Conservation (phyloP, 53 echinoderm and acorn worm species). For the Patiria pectinifera region DNA sequence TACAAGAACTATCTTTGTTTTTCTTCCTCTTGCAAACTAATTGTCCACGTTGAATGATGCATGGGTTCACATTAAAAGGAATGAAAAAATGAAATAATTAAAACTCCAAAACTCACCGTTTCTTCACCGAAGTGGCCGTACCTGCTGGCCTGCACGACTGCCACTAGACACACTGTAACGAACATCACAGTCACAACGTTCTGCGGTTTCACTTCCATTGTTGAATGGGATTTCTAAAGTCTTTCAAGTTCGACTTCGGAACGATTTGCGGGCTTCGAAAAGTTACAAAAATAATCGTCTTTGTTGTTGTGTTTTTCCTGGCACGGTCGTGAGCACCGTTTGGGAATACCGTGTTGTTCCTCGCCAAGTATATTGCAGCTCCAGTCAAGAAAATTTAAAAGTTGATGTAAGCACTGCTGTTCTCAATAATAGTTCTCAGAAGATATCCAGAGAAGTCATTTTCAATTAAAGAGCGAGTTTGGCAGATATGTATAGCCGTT, state of each 20-base stretch:
- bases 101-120: slow-evolving; percentile 11
- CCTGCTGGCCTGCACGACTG: slow-evolving; percentile 23
- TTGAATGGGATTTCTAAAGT: neutral
- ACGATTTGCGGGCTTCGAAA: neutral
- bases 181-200: slow-evolving; percentile 19
- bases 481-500: neutral
- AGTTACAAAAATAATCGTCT: neutral
- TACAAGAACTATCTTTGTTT: too few species aligned
- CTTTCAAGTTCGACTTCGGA: neutral
- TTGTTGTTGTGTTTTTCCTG: neutral
- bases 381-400: neutral
- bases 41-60: too few species aligned
- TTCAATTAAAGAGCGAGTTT: neutral
- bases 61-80: neutral
- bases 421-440: neutral
- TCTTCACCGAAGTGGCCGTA: slow-evolving; percentile 1
- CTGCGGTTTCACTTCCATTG: slow-evolving; percentile 48
- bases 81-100: neutral
- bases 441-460: neutral
- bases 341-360: neutral
- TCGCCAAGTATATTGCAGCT: neutral
- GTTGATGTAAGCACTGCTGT: neutral
- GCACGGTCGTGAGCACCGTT: neutral
- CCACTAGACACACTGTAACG: slow-evolving; percentile 13
- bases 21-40: too few species aligned